Evolutionary conservation across 2,797 vertebrate genomes (phyloP).

Genomic region (Phataginus tetradactyla): DNA sequence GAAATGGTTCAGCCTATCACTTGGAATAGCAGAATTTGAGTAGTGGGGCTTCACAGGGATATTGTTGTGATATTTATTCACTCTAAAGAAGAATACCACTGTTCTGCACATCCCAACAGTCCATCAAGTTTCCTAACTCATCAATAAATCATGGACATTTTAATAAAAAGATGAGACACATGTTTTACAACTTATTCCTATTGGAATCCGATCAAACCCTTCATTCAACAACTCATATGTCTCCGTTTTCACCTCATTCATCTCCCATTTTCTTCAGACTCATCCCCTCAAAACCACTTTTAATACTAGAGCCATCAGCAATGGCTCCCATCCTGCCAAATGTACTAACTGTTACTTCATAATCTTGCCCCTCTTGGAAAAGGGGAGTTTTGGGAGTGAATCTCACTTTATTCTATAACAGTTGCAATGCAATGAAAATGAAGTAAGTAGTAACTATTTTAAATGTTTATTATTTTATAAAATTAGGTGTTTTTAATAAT

Average conservation of each 20-base stretch:
- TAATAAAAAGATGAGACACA: background rate
- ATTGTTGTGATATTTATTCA: background rate
- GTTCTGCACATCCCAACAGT: background rate
- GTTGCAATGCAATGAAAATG: background rate
- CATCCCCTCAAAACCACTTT: background rate
- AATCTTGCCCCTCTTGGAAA: too few species aligned
- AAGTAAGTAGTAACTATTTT: background rate
- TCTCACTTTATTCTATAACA: background rate
- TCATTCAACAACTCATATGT: background rate
- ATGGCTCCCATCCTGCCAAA: background rate
- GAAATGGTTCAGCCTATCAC: background rate
- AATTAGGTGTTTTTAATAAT: slow-evolving; percentile 35
- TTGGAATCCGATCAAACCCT: background rate
- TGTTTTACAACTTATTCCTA: background rate
- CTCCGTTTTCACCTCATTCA: background rate
- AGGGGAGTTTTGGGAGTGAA: background rate
- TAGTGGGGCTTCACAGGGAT: background rate
- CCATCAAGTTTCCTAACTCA: background rate
- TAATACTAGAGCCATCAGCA: background rate
- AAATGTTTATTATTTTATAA: background rate
- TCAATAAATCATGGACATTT: background rate
- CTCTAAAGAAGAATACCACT: background rate
- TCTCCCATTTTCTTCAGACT: background rate
- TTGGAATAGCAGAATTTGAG: background rate
- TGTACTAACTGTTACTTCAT: background rate